Percentiles rank a stretch among this genome's conserved stretches.
These are phyloP conservation scores for Scolopax bukidnonensis DNA, from an alignment of 2,797 vertebrate genomes.

Conservation along the genomic window DNA sequence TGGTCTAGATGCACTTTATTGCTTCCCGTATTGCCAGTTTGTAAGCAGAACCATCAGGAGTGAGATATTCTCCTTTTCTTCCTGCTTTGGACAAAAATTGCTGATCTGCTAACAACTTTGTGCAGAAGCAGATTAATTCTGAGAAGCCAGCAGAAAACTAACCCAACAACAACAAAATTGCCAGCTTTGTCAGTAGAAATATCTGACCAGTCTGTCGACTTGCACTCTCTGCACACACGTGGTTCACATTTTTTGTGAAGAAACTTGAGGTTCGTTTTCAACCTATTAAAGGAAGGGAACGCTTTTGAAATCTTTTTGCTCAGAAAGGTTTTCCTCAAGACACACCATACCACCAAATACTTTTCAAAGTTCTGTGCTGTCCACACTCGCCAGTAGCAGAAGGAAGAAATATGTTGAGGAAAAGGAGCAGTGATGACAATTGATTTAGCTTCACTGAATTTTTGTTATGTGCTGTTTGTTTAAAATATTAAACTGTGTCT, in stretches of 20 bases:
- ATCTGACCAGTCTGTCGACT: neutral
- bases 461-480: neutral
- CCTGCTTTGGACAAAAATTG: neutral
- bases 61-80: neutral
- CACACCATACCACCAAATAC: neutral
- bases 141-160: neutral
- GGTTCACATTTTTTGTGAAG: neutral
- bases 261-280: neutral
- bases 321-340: neutral
- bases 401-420: neutral
- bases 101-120: neutral
- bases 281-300: neutral
- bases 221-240: neutral
- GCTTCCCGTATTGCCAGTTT: neutral
- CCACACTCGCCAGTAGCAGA: neutral
- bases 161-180: neutral
- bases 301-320: neutral
- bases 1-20: neutral
- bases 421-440: neutral
- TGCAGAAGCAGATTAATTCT: neutral
- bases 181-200: neutral
- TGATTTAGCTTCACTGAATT: neutral
- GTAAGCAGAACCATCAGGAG: neutral
- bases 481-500: neutral
- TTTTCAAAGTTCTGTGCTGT: neutral